A percentile compares a stretch with the other conserved stretches of the same genome.
Evolutionary conservation across 35 echinoderm and acorn worm genomes (phyloP).

Genomic region (Heliocidaris tuberculata): DNA sequence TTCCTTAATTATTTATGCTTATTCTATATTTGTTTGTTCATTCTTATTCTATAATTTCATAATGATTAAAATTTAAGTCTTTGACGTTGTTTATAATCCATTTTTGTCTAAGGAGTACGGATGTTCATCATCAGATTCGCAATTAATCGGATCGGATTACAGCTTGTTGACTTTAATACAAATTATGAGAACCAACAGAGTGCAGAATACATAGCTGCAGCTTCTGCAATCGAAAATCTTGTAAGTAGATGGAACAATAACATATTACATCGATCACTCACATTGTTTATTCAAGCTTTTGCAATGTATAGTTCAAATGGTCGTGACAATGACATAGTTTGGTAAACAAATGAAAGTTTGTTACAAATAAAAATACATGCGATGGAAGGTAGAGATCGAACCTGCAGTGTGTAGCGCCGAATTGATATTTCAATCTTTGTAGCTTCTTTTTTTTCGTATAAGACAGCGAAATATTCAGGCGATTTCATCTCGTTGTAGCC

Average conservation of each 20-base stretch:
- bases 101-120: background rate
- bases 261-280: background rate
- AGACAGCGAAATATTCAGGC: too few relatives aligned
- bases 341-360: too few relatives aligned
- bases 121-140: background rate
- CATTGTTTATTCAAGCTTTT: background rate
- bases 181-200: background rate
- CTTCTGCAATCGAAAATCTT: background rate
- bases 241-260: background rate
- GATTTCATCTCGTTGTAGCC: too few relatives aligned
- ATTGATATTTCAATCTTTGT: too few relatives aligned
- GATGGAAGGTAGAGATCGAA: too few relatives aligned
- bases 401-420: too few relatives aligned
- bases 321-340: background rate
- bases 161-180: background rate
- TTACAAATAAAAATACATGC: too few relatives aligned
- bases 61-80: too few relatives aligned
- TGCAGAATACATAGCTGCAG: background rate
- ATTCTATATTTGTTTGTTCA: too few relatives aligned
- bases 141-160: background rate
- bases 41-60: too few relatives aligned
- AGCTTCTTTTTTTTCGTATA: too few relatives aligned
- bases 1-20: too few relatives aligned
- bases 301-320: background rate
- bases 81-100: background rate